Evolutionary conservation across 2,797 vertebrate species (phyloP).

Genomic region (Odontamblyopus rebecca): DNA sequence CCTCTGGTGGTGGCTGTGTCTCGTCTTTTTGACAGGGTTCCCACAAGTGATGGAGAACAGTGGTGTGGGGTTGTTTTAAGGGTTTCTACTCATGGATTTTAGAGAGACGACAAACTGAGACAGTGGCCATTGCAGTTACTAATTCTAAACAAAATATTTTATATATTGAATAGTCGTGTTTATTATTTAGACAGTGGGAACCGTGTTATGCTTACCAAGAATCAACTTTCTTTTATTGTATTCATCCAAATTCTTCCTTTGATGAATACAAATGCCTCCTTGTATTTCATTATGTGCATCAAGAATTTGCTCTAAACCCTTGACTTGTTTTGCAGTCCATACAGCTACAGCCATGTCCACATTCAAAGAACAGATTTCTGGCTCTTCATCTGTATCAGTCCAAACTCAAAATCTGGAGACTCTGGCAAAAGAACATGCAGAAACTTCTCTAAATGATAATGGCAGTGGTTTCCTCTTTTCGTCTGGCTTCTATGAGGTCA

Average conservation of each 20-base stretch:
- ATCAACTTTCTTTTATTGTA: background rate
- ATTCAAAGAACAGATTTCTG: conserved; percentile 43
- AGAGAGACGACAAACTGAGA: background rate
- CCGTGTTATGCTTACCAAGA: background rate
- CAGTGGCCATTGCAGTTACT: background rate
- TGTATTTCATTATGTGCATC: background rate
- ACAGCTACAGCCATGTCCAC: conserved; percentile 42
- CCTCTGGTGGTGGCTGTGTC: conserved; percentile 52
- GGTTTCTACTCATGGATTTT: background rate
- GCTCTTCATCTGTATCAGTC: conserved; percentile 5
- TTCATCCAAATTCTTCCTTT: background rate
- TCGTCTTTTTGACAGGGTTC: conserved; percentile 39
- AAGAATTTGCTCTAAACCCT: conserved; percentile 43
- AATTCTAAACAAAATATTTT: too few relatives aligned
- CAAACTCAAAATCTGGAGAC: conserved; percentile 6
- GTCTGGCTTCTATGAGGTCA: conserved; percentile 22
- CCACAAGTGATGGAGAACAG: conserved; percentile 5
- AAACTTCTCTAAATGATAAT: conserved; percentile 18
- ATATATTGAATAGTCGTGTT: background rate
- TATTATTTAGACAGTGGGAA: background rate
- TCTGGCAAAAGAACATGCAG: background rate
- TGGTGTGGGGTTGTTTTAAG: background rate
- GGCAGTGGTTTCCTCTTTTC: conserved; percentile 7
- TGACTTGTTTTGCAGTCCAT: conserved; percentile 66
- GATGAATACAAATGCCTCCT: background rate